phyloP scores from a whole-genome alignment of 2,113 vertebrate species.

The Nanorana parkeri region DNA sequence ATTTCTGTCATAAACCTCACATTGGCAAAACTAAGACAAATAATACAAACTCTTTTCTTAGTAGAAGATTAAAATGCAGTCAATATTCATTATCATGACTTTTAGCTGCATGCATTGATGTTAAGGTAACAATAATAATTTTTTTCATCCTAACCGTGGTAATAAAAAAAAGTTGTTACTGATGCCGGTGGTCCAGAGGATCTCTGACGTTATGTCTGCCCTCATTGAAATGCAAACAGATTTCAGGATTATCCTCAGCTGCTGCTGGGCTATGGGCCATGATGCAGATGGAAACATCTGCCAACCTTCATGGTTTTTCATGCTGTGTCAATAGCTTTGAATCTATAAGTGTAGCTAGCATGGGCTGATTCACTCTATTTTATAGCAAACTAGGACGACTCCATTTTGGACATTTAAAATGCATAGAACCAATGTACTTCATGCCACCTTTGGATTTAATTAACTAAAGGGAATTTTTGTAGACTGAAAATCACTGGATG shows the following conservation, averaged over 20 bases:
- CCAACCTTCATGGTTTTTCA: constrained; percentile 6
- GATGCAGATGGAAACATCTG: constrained; percentile 45
- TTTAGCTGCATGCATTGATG: too few relatives aligned
- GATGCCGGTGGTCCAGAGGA: constrained; percentile 1
- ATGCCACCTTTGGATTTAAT: not conserved
- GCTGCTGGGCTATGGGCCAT: constrained; percentile 8
- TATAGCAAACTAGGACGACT: too few relatives aligned
- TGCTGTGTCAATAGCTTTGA: constrained; percentile 3
- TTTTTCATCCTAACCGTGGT: not conserved
- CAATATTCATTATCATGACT: too few relatives aligned
- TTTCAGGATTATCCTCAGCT: constrained; percentile 19
- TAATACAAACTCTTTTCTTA: too few relatives aligned
- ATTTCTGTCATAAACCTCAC: too few relatives aligned
- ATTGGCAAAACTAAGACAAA: too few relatives aligned
- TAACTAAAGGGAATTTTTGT: not conserved
- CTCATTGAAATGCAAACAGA: constrained; percentile 33
- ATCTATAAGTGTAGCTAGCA: not conserved
- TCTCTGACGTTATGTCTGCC: constrained; percentile 43
- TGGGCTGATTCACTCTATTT: not conserved
- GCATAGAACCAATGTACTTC: not conserved
- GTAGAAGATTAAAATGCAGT: too few relatives aligned
- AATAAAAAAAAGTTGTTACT: constrained; percentile 2
- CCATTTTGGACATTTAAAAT: not conserved
- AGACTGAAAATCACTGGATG: not conserved
- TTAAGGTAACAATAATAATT: not conserved